Base-by-base conservation (phyloP, 2,113 vertebrate genomes). In the Vimba vimba region DNA sequence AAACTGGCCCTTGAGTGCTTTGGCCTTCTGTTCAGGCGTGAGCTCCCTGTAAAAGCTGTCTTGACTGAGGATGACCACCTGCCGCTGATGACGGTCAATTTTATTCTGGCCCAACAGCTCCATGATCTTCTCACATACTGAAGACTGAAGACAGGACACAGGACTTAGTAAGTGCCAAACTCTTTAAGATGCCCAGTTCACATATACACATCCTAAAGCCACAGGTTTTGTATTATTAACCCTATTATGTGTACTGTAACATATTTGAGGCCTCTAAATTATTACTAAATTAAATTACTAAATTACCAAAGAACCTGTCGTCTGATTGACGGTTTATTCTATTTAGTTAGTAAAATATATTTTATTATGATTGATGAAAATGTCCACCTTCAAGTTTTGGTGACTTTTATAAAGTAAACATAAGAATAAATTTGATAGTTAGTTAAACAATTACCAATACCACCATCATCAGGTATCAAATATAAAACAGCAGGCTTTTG, bases 31-130 rank as follows among this genome's bases (percentile, higher is more conserved):
- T 90, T 99, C 98, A 0, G 96, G 92, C 10, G 97, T 99, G 73
- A 99, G 96, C 89, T 96, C 97, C 0, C 95, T 95, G 93, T 99
- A 99, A 95, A 99, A 99, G 93, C 98, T 99, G 91, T 99, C 98
- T 89, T 99, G 98, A 92, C 98, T 99, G 86, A 99, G 95, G n/a
- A 97, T 99, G 74, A 94, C 98, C 92, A 99, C 97, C 92, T 99
- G 96, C 84, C 98, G 95, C 94, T 99, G 97, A 88, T 94, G 97
- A 86, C 96, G 95, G 90, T 99, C 98, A 68, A 99, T 98, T 90
- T 99, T 96, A 0, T 99, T 97, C 94, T 99, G 98, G 13, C 98
- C 98, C 91, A 99, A 95, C 88, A 99, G 94, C 93, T 99, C 97
- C 90, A 99, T 97, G 0, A 99, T 99, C 93, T 98, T 99, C 85